phyloP scores from a whole-genome alignment of 2,113 vertebrate species.

The Numenius arquata region DNA sequence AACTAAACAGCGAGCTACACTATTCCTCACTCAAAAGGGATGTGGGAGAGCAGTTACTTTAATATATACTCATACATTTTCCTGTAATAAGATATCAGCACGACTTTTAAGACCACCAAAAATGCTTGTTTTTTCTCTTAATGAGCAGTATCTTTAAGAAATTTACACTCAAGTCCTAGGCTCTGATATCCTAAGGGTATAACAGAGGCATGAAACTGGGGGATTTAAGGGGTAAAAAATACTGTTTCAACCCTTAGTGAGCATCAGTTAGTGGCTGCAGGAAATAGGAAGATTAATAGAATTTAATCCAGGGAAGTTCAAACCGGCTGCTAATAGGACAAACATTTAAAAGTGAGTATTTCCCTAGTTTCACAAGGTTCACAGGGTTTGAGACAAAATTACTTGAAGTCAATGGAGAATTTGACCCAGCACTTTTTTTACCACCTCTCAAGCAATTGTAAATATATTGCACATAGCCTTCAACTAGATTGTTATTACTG shows the following conservation, averaged over 20 bases:
- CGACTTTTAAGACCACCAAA: slow-evolving; percentile 43
- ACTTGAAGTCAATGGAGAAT: neutral
- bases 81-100: slow-evolving; percentile 47
- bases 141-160: slow-evolving; percentile 47
- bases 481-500: neutral
- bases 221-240: neutral
- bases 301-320: neutral
- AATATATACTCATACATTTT: slow-evolving; percentile 38
- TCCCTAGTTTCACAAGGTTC: neutral
- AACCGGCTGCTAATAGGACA: neutral
- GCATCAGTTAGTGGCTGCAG: neutral
- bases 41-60: slow-evolving; percentile 52
- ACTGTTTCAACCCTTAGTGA: neutral
- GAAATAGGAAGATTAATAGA: neutral
- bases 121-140: slow-evolving; percentile 33
- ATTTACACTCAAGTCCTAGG: neutral
- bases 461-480: neutral
- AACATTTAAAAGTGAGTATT: neutral
- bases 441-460: neutral
- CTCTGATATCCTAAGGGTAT: neutral
- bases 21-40: slow-evolving; percentile 46
- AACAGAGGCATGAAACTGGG: neutral
- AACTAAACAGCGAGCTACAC: slow-evolving; percentile 35
- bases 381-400: neutral
- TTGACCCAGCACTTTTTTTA: neutral